Base-by-base conservation (phyloP, 2,888 invertebrate species). In the Onchidella celtica region DNA sequence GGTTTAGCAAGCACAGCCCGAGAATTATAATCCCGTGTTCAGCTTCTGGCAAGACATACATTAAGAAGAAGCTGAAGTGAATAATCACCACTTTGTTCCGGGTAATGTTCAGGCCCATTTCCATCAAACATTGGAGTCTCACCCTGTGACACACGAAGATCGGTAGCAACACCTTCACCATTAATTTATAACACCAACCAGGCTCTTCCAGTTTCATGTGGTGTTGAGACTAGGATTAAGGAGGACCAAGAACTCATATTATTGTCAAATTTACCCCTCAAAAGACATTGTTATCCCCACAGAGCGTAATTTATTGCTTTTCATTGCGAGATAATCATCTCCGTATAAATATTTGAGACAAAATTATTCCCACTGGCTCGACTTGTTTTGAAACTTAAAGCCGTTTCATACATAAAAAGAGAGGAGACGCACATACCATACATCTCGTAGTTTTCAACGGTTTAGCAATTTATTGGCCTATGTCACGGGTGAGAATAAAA, bases 171-270 rank as follows among this genome's bases (percentile, higher is more conserved):
- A n/a, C n/a, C n/a, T n/a, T n/a, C n/a, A n/a, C n/a, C n/a, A n/a
- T n/a, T n/a, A n/a, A n/a, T n/a, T n/a, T n/a, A n/a, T n/a, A n/a
- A n/a, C n/a, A n/a, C n/a, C n/a, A n/a, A n/a, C n/a, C n/a, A n/a
- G n/a, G n/a, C n/a, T n/a, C n/a, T n/a, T n/a, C n/a, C n/a, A n/a
- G n/a, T n/a, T n/a, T n/a, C n/a, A n/a, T n/a, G n/a, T n/a, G n/a
- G n/a, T n/a, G 9, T 69, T 40, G 17, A 69, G 27, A 38, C 69
- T 27, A 9, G 69, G 69, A 69, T 69, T 69, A 69, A 69, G 69
- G n/a, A 2, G n/a, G 2, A 69, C n/a, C 27, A 14, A 69, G 24
- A 2, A 40, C 2, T 47, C 69, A 40, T 69, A n/a, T n/a, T 69
- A 27, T 69, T 69, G 69, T 69, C 69, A 69, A 40, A 4, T 40